Evolutionary conservation across 1,140 invertebrate genomes (phyloP).

Genomic region (Wasmannia auropunctata): DNA sequence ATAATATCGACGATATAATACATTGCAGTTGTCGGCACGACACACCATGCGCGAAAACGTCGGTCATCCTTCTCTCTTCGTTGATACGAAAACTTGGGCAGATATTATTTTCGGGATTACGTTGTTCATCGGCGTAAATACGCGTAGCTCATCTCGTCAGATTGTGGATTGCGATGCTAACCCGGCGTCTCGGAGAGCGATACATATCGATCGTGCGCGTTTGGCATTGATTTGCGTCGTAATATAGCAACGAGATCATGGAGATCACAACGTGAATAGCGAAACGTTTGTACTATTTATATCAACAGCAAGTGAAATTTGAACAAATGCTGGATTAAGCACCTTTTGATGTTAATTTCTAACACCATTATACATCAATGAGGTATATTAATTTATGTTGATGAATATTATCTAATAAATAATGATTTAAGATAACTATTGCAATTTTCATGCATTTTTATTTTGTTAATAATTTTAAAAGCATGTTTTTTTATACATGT

Average conservation of each 20-base stretch:
- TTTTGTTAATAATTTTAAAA: neutral
- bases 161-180: constrained; percentile 19
- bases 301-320: neutral
- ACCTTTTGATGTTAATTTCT: neutral
- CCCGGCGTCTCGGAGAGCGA: constrained; percentile 11
- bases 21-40: neutral
- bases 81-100: constrained; percentile 16
- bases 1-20: neutral
- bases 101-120: constrained; percentile 50
- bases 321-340: neutral
- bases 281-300: neutral
- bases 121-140: constrained; percentile 16
- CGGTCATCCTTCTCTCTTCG: neutral
- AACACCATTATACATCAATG: neutral
- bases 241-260: neutral
- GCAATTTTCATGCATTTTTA: neutral
- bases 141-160: constrained; percentile 2
- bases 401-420: no score
- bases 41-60: neutral
- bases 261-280: neutral
- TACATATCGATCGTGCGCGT: constrained; percentile 8
- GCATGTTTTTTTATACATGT: neutral
- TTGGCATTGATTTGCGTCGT: neutral
- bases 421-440: no score
- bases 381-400: no score